Evolutionary conservation across 2,113 vertebrate genomes (phyloP), one percentile per base, ranked within the genome.

Genomic region (Cromileptes altivelis): DNA sequence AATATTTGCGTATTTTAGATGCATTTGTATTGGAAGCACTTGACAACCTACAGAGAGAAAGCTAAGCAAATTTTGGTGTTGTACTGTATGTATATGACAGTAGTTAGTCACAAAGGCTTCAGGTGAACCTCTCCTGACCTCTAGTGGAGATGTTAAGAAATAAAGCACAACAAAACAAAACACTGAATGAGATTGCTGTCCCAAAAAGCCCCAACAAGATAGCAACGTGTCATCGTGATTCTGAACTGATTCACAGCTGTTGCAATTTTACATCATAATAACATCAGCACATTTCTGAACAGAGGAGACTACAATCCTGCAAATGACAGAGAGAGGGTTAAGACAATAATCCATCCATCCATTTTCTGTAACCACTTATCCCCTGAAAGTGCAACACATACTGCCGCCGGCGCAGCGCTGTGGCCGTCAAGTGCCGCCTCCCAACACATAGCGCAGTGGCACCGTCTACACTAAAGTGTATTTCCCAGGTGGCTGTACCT

Each of bases 61-160:
- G 64, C 1, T 5, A 23, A 42, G 13, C 14, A 21, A 30, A 21
- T 21, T 10, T 18, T 15, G 67, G 14, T 37, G 49, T 19, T 37
- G 27, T 53, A 14, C 33, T 33, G 4, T 33, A 5, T 30, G 17
- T 12, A 47, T 37, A 37, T 37, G 6, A 37, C 11, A 45, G 42
- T 12, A 45, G 42, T 9, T 45, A 13, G 25, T 17, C 9, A 12
- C 4, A 50, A 4, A 4, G 30, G 47, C 47, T 53, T 1, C 67
- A 70, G 27, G 49, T 37, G 49, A 37, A 37, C n/a, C 49, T 70
- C 49, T 53, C 27, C 19, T 53, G 27, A 37, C 67, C 67, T 70
- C 67, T 25, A 53, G 27, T 33, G 18, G 18, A 52, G 6, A 30
- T 4, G 18, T 53, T 30, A n/a, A 53, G 27, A 33, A 30, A 33